Evolutionary conservation across 64 coral and sea anemone species (phyloP).

Genomic region (Montipora capricornis): DNA sequence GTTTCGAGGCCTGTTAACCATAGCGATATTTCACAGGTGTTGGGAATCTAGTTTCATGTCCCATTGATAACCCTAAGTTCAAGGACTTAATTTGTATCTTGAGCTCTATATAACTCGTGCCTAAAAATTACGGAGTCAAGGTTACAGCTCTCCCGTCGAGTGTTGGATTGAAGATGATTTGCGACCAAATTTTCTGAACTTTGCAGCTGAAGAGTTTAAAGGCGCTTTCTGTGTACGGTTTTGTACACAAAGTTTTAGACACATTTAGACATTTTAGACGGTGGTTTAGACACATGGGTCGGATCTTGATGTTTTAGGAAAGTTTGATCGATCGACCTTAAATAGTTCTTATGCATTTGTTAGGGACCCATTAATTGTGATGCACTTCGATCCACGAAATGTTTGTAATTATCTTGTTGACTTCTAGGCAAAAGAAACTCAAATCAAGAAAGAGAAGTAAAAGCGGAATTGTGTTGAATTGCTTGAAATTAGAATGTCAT

Average conservation of each 20-base stretch:
- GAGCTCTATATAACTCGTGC: not conserved
- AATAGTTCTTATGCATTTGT: slow-evolving; percentile 1
- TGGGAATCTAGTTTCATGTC: not conserved
- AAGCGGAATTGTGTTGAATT: not conserved
- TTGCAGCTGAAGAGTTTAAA: not conserved
- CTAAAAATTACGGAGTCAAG: not conserved
- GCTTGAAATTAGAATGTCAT: slow-evolving; percentile 71
- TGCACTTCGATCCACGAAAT: not conserved
- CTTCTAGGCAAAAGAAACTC: not conserved
- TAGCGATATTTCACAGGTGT: not conserved
- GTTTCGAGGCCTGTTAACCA: not conserved
- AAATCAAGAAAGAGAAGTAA: not conserved
- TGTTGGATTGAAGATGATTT: no score
- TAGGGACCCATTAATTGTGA: not conserved
- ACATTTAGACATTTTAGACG: no score
- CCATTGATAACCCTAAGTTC: not conserved
- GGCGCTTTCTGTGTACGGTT: not conserved
- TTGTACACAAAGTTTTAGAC: not conserved
- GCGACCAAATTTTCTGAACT: slow-evolving; percentile 14
- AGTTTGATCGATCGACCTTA: slow-evolving; percentile 1
- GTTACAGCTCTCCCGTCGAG: slow-evolving; percentile 1
- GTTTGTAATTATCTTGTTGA: not conserved
- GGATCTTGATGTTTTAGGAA: slow-evolving; percentile 7
- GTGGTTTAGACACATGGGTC: no score
- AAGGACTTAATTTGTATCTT: not conserved